phyloP scores from a whole-genome alignment of 2,888 invertebrate genomes.

The Allophyes oxyacanthae region DNA sequence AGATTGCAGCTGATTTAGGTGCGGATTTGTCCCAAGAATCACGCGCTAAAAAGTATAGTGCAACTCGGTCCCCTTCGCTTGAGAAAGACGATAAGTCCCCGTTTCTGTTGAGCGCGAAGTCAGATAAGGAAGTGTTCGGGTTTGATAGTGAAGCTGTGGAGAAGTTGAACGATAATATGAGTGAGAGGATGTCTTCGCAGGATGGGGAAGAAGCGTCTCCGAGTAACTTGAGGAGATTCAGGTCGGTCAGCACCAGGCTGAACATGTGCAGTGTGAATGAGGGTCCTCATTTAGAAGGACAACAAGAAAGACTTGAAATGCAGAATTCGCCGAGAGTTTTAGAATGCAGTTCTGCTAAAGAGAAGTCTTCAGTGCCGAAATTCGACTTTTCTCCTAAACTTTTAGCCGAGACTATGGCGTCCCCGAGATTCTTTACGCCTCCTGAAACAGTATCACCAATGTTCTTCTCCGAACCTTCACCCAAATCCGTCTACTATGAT shows the following conservation, averaged over 20 bases:
- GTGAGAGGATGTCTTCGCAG: slow-evolving; percentile 63
- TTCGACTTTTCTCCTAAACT: slow-evolving; percentile 85
- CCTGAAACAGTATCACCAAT: slow-evolving; percentile 82
- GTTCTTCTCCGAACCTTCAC: slow-evolving; percentile 83
- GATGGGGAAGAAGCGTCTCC: slow-evolving; percentile 76
- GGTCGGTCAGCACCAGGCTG: slow-evolving; percentile 81
- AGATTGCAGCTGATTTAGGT: slow-evolving; percentile 75
- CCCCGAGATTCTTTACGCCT: slow-evolving; percentile 84
- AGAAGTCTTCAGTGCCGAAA: slow-evolving; percentile 78
- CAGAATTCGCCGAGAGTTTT: slow-evolving; percentile 81
- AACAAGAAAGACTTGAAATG: slow-evolving; percentile 78
- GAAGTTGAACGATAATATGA: slow-evolving; percentile 66
- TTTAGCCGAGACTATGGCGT: slow-evolving; percentile 75
- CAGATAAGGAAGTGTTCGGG: slow-evolving; percentile 80
- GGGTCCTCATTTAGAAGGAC: slow-evolving; percentile 68
- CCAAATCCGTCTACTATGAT: slow-evolving; percentile 84
- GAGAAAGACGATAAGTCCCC: slow-evolving; percentile 87
- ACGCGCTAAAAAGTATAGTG: slow-evolving; percentile 81
- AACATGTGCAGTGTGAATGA: slow-evolving; percentile 82
- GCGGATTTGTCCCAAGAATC: slow-evolving; percentile 74
- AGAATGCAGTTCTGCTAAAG: slow-evolving; percentile 82
- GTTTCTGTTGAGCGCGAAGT: slow-evolving; percentile 72
- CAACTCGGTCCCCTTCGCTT: slow-evolving; percentile 84
- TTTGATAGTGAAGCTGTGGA: slow-evolving; percentile 75
- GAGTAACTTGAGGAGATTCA: slow-evolving; percentile 75